Base-by-base conservation (phyloP, 2,888 invertebrate genomes). In the Sthenelais limicola region DNA sequence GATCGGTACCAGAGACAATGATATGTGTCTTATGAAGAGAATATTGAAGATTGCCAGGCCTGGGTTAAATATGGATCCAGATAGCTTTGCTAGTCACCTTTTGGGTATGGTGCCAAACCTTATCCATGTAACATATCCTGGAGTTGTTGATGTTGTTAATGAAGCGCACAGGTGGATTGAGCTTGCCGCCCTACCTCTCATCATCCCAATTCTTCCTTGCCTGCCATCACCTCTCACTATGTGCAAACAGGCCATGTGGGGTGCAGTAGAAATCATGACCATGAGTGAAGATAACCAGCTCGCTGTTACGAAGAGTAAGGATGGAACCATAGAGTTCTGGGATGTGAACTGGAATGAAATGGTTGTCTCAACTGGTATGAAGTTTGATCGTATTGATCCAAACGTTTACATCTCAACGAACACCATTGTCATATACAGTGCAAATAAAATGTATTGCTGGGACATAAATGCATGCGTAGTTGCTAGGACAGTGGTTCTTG, bases 321-420 rank as follows among this genome's bases (percentile, higher is more conserved):
- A 77, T 51, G 74, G 72, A 18, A 49, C 49, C 30, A 52, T 76
- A 12, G 74, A 76, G 35, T 56, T 76, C 15, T 77, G 75, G 75
- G 77, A 77, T 68, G 15, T 76, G 32, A 62, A 56, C 47, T 69
- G 38, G 12, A 26, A 62, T n/a, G 77, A 77, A 54, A 33, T 38
- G n/a, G 69, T 70, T 24, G 51, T 62, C 49, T 32, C 48, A 3
- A 21, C 69, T 5, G 72, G 68, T 21, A 32, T 76, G 24, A 26
- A 24, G 7, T 76, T 35, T 58, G 75, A 76, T 67, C 71, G 71
- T 21, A 47, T 67, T 9, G 47, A 66, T 18, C 75, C 72, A 38
- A 76, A 75, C 38, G 75, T 76, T 35, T 75, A 70, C 68, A 24
- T 24, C n/a, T 58, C 67, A 9, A 43, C 33, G 18, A 26, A 33